Percentiles rank a stretch among this genome's conserved stretches.
phyloP scores from a whole-genome alignment of 2,888 invertebrate genomes.

The Fragum sueziense region DNA sequence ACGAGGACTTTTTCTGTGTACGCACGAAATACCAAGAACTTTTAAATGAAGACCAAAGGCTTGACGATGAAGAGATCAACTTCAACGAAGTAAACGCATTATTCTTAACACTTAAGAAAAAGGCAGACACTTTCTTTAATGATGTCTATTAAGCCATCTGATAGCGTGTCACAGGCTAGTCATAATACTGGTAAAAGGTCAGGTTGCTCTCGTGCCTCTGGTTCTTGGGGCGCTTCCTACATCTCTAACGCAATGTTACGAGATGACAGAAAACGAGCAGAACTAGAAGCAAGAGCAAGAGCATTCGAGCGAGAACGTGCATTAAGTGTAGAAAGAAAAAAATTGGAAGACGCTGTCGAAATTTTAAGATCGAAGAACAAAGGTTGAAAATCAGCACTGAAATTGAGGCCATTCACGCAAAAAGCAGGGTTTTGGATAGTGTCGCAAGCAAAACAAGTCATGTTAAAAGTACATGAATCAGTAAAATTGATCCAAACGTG shows the following conservation, averaged over 20 bases:
- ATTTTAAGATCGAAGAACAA: not conserved
- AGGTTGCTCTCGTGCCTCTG: not conserved
- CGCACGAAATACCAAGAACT: too few species aligned
- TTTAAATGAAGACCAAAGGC: not conserved
- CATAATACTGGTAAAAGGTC: not conserved
- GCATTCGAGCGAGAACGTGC: not conserved
- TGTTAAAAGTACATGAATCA: too few species aligned
- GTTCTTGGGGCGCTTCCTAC: not conserved
- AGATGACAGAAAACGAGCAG: not conserved
- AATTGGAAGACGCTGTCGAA: not conserved
- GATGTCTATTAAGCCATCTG: not conserved
- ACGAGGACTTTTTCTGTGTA: too few species aligned
- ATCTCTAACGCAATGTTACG: constrained; percentile 6
- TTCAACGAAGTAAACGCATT: not conserved
- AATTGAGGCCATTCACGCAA: too few species aligned
- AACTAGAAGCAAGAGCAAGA: constrained; percentile 3
- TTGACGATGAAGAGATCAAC: not conserved
- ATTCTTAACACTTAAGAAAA: not conserved
- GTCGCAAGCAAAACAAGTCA: too few species aligned
- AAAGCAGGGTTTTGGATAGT: too few species aligned
- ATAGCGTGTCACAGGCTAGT: not conserved
- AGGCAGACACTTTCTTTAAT: not conserved
- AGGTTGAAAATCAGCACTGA: too few species aligned
- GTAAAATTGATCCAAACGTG: too few species aligned
- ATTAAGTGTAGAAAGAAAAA: not conserved